phyloP scores from a whole-genome alignment of 2,888 invertebrate species.

The Callyntrura sp. region DNA sequence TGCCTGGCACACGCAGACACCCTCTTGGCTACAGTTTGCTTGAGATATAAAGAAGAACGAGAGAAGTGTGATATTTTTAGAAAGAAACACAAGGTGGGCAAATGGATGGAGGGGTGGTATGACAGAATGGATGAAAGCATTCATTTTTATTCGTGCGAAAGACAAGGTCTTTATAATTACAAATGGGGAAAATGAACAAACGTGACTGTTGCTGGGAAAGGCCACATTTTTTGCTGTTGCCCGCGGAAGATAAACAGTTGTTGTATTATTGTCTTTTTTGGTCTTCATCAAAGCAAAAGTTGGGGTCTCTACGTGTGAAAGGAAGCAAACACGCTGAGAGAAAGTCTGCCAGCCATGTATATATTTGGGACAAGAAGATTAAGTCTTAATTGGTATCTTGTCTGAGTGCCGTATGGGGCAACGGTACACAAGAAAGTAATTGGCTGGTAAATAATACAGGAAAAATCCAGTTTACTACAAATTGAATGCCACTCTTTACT shows the following conservation, averaged over 20 bases:
- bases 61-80: neutral
- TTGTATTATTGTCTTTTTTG: neutral
- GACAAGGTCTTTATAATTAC: neutral
- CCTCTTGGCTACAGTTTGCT: neutral
- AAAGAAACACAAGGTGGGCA: neutral
- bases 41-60: neutral
- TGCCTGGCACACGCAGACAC: neutral
- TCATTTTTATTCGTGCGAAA: neutral
- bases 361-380: no score
- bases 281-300: no score
- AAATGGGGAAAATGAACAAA: slow-evolving; percentile 8
- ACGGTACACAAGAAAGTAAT: no score
- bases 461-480: no score
- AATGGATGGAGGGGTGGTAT: neutral
- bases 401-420: neutral
- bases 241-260: neutral
- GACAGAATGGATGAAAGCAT: neutral
- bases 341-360: neutral
- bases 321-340: no score
- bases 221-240: neutral
- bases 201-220: neutral
- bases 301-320: no score
- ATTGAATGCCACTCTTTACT: neutral
- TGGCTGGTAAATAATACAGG: neutral
- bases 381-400: neutral